Evolutionary conservation across 2,113 vertebrate species (phyloP), one percentile per base, ranked within the genome.

Genomic region (Ibidorhyncha struthersii): DNA sequence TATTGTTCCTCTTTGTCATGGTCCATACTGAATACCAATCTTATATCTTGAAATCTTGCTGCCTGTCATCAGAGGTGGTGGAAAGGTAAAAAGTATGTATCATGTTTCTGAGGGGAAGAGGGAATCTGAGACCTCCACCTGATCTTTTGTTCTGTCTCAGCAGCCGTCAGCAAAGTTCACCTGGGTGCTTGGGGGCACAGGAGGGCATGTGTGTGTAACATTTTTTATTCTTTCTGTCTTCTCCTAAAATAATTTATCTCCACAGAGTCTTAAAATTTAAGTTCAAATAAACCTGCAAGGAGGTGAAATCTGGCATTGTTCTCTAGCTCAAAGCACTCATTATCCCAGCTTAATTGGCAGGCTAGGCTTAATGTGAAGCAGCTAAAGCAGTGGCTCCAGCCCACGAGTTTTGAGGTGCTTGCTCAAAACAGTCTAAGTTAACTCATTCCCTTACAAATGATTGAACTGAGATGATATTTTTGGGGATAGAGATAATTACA

Each of bases 71-170:
- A 92, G 56, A 90, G 58, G 23, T 69, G 61, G 56, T 80, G 9
- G 41, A 87, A 91, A 81, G 63, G 15, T 50, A 45, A 34, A 79
- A 91, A 86, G 16, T 18, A 5, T 19, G 1, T 61, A 34, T 76
- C 14, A 19, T 58, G 81, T 83, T 55, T 82, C 70, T 67, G 55
- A 91, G 66, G 26, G 45, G 78, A 88, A 85, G 34, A 88, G 41
- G 65, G 71, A 85, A 58, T 87, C 49, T 61, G 73, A 85, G 70
- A 77, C 66, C 36, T 87, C 61, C 58, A 59, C 43, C 67, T 90
- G 74, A 52, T 89, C 78, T 80, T 96, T 91, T 93, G 76, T 90
- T 94, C 86, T 67, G 6, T 87, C 66, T 89, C 62, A 90, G 49
- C 62, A 80, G 53, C 86, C 4, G 2, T 77, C 43, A 91, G 66